A percentile compares a stretch with the other conserved stretches of the same genome.
These are phyloP conservation scores for Rhogogaster chlorosoma DNA, from an alignment of 2,888 invertebrate genomes.

Conservation along the genomic window DNA sequence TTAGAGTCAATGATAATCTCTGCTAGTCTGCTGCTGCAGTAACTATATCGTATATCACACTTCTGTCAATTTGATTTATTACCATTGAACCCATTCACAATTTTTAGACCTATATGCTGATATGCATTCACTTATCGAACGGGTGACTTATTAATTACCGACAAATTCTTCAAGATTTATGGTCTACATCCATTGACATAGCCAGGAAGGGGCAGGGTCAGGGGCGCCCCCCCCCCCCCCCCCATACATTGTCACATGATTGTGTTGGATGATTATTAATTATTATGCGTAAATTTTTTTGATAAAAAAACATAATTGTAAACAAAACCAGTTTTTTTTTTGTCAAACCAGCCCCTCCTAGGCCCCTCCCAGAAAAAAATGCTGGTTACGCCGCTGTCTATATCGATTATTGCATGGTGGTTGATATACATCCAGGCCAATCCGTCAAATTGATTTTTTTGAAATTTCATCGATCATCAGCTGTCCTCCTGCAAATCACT, in stretches of 20 bases:
- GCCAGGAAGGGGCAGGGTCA: too few relatives aligned
- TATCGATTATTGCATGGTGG: background rate
- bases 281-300: too few relatives aligned
- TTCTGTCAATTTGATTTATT: background rate
- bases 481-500: background rate
- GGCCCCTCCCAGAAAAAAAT: too few relatives aligned
- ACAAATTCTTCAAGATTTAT: conserved; percentile 1
- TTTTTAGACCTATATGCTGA: background rate
- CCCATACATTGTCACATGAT: too few relatives aligned
- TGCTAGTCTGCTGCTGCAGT: background rate
- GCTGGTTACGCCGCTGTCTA: too few relatives aligned
- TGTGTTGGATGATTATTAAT: too few relatives aligned
- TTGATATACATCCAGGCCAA: background rate
- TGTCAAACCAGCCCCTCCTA: too few relatives aligned
- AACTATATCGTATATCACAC: conserved; percentile 8
- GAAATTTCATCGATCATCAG: background rate
- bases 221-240: too few relatives aligned
- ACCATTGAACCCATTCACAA: conserved; percentile 1
- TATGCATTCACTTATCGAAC: background rate
- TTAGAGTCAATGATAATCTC: background rate
- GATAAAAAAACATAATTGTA: too few relatives aligned
- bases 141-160: background rate
- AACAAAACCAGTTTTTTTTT: too few relatives aligned
- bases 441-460: conserved; percentile 1
- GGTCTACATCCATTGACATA: too few relatives aligned